A percentile compares a stretch with the other conserved stretches of the same genome.
Evolutionary conservation across 2,113 vertebrate genomes (phyloP).

Genomic region (Amphilophus citrinellus): DNA sequence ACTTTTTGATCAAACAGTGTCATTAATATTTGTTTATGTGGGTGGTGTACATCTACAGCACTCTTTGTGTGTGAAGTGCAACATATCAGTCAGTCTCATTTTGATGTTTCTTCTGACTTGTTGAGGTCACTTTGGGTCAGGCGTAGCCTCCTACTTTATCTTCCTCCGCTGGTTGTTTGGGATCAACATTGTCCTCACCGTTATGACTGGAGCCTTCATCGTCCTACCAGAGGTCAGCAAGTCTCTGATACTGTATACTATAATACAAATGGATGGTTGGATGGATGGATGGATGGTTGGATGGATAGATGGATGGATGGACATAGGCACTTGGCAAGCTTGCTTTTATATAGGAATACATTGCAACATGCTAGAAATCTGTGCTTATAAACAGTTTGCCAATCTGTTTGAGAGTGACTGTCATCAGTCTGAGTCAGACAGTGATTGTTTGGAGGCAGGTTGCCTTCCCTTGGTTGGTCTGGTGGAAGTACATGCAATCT

Average conservation of each 20-base stretch:
- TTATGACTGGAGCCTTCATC: slow-evolving; percentile 96
- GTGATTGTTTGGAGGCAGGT: no score
- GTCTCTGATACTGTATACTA: not conserved
- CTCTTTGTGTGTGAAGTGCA: not conserved
- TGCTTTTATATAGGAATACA: not conserved
- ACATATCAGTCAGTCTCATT: not conserved
- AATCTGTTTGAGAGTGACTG: no score
- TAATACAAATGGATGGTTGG: not conserved
- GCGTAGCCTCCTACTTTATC: slow-evolving; percentile 98
- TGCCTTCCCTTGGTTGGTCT: no score
- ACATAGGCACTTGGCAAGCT: accelerated
- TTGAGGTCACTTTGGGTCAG: slow-evolving; percentile 97
- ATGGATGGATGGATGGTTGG: not conserved
- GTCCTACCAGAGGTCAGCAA: slow-evolving; percentile 94
- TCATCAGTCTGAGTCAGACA: no score
- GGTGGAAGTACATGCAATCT: no score
- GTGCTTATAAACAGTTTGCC: no score
- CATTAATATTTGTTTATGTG: not conserved
- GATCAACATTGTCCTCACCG: slow-evolving; percentile 94
- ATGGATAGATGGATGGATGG: not conserved
- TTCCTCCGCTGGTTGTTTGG: slow-evolving; percentile 98
- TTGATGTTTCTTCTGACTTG: slow-evolving; percentile 16
- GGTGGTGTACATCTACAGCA: not conserved
- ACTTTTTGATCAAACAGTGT: not conserved
- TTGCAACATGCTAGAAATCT: not conserved